Evolutionary conservation across 2,888 invertebrate species (phyloP).

Genomic region (Spilarctia lutea): DNA sequence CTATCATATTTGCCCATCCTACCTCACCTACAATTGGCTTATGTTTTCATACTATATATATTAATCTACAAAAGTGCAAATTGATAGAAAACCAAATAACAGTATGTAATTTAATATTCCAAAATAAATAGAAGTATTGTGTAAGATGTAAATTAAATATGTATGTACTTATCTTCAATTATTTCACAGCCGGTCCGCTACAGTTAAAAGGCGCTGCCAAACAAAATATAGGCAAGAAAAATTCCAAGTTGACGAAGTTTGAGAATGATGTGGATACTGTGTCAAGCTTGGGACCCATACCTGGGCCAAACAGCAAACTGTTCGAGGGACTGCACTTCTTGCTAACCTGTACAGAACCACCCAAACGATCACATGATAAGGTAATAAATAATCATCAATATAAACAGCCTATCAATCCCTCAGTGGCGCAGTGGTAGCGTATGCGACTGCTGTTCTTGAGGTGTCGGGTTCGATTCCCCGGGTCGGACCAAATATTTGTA

Average conservation of each 20-base stretch:
- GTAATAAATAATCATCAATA: conserved; percentile 17
- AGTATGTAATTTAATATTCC: too few relatives aligned
- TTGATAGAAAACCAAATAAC: too few relatives aligned
- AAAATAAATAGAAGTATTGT: too few relatives aligned
- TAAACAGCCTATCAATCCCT: too few relatives aligned
- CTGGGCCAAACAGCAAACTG: conserved; percentile 72
- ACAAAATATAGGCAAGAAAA: conserved; percentile 83
- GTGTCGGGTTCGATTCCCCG: too few relatives aligned
- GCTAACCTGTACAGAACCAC: conserved; percentile 85
- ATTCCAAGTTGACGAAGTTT: conserved; percentile 80
- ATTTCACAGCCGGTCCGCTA: conserved; percentile 74
- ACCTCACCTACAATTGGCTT: neutral
- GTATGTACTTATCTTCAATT: neutral
- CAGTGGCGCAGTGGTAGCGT: too few relatives aligned
- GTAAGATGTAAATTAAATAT: too few relatives aligned
- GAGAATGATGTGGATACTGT: conserved; percentile 81
- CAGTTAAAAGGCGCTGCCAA: conserved; percentile 85
- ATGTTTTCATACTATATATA: too few relatives aligned
- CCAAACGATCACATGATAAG: conserved; percentile 59
- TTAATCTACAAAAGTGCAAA: too few relatives aligned
- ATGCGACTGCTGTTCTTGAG: too few relatives aligned
- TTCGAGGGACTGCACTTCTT: conserved; percentile 87
- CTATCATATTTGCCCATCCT: neutral
- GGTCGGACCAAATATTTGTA: too few relatives aligned
- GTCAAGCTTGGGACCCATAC: conserved; percentile 85